Evolutionary conservation across 1,140 invertebrate species (phyloP).

Genomic region (Pissodes strobi): DNA sequence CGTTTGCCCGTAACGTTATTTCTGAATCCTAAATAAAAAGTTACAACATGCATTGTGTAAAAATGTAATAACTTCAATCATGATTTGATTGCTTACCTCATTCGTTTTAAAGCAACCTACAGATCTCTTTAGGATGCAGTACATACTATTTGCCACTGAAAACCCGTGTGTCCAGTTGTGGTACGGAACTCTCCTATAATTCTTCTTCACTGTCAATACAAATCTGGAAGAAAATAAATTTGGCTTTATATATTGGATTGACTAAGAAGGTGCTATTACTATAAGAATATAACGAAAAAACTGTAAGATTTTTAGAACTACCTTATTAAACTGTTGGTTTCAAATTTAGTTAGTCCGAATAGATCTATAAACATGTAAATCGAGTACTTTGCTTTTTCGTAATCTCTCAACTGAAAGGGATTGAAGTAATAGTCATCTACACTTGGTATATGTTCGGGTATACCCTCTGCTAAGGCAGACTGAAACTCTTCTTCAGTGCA

Average conservation of each 20-base stretch:
- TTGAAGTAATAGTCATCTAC: constrained; percentile 73
- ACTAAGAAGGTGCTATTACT: too few relatives aligned
- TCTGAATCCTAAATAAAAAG: too few relatives aligned
- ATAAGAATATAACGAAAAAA: too few relatives aligned
- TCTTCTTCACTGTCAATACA: constrained; percentile 79
- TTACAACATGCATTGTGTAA: too few relatives aligned
- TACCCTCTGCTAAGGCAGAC: constrained; percentile 56
- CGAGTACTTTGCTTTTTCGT: constrained; percentile 70
- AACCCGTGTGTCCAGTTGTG: constrained; percentile 89
- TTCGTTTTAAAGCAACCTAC: constrained; percentile 62
- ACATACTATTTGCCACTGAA: constrained; percentile 83
- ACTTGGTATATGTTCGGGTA: constrained; percentile 51
- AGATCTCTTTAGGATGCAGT: constrained; percentile 70
- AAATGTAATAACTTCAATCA: too few relatives aligned
- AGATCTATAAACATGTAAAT: constrained; percentile 82
- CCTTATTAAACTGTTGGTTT: constrained; percentile 65
- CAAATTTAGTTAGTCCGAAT: constrained; percentile 57
- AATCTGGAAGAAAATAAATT: constrained; percentile 60
- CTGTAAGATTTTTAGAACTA: too few relatives aligned
- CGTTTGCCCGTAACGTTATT: too few relatives aligned
- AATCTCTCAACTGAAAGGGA: constrained; percentile 68
- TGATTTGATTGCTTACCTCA: constrained; percentile 67
- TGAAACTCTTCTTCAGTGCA: constrained; percentile 73
- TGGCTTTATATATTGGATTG: too few relatives aligned
- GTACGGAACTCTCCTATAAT: constrained; percentile 80